Conservation (phyloP, 2,113 vertebrate species). For the Cavia porcellus region DNA sequence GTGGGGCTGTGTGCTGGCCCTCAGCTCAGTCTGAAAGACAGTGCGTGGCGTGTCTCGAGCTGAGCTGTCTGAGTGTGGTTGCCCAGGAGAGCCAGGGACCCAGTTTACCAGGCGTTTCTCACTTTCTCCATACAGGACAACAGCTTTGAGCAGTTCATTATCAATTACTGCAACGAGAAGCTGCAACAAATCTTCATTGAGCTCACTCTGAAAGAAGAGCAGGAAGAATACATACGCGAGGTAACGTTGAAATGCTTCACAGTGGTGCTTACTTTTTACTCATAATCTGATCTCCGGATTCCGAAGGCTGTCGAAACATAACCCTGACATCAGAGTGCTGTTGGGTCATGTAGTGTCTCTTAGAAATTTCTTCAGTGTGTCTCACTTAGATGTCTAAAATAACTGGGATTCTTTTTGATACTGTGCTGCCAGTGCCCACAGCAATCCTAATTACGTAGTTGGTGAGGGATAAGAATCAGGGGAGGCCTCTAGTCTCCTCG, state of each 20-base stretch:
- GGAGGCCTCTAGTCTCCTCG: background rate
- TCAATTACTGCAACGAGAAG: conserved; percentile 99
- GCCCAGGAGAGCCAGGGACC: background rate
- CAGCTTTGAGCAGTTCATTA: conserved; percentile 99
- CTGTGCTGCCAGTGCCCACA: background rate
- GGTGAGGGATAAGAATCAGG: background rate
- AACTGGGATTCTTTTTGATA: background rate
- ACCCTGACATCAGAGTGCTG: background rate
- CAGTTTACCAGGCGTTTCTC: background rate
- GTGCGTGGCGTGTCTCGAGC: background rate
- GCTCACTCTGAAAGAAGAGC: conserved; percentile 97
- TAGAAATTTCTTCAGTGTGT: background rate
- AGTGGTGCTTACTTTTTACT: background rate
- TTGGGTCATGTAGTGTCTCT: background rate
- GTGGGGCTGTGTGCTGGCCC: conserved; percentile 11
- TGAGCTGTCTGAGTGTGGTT: background rate
- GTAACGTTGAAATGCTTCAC: conserved; percentile 80
- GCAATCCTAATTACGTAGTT: background rate
- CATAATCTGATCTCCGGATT: background rate
- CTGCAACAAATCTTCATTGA: conserved; percentile 99
- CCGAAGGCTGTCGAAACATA: background rate
- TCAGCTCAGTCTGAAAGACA: background rate
- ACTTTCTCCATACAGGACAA: conserved; percentile 91
- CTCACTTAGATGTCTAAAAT: background rate
- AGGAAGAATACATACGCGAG: conserved; percentile 98